These are phyloP conservation scores for Oryzias javanicus DNA, from an alignment of 2,113 vertebrate genomes.

Conservation along the genomic window DNA sequence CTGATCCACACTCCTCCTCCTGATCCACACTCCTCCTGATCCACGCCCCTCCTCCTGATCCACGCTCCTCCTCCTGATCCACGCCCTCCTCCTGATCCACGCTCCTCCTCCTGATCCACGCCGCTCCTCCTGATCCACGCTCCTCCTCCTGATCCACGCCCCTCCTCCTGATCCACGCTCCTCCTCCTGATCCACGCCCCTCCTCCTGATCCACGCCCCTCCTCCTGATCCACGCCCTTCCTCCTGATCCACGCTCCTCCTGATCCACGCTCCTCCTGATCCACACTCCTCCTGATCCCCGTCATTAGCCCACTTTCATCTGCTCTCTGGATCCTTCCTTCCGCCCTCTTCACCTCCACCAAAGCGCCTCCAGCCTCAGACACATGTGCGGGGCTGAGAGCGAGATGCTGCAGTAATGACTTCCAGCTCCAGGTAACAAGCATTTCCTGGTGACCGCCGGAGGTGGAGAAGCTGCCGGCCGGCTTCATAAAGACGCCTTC, in stretches of 20 bases:
- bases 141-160: conserved; percentile 17
- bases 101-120: too few relatives aligned
- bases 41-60: conserved; percentile 17
- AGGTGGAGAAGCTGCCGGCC: conserved; percentile 6
- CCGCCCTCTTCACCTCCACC: conserved; percentile 24
- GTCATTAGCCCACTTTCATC: conserved; percentile 64
- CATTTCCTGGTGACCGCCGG: conserved; percentile 19
- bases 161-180: too few relatives aligned
- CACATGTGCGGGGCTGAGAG: conserved; percentile 14
- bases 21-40: conserved; percentile 20
- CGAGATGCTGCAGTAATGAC: conserved; percentile 41
- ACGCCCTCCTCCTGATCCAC: conserved; percentile 15
- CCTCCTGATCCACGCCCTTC: too few relatives aligned
- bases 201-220: conserved; percentile 16
- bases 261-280: conserved; percentile 26
- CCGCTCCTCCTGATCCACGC: conserved; percentile 26
- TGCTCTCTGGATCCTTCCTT: conserved; percentile 56
- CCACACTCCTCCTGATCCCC: conserved; percentile 23
- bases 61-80: too few relatives aligned
- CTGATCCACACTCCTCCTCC: too few relatives aligned
- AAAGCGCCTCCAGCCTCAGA: conserved; percentile 11
- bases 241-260: conserved; percentile 16
- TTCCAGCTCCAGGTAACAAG: conserved; percentile 58
- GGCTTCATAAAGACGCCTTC: background rate
- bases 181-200: conserved; percentile 24